phyloP scores from a whole-genome alignment of 2,888 invertebrate species.

The Rhyacophila evoluta region DNA sequence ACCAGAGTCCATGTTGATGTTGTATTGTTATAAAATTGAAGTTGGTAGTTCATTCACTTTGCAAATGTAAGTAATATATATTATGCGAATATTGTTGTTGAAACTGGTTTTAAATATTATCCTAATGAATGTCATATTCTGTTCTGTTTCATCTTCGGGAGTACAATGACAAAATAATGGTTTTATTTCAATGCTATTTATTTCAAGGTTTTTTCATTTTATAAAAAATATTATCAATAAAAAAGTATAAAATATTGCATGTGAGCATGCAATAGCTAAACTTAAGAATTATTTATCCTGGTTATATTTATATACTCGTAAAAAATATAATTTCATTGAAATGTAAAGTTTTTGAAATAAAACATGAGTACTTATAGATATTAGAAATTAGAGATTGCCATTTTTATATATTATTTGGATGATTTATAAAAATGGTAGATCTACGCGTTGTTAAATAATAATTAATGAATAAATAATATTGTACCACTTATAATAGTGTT shows the following conservation, averaged over 20 bases:
- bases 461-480: conserved; percentile 75
- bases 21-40: conserved; percentile 68
- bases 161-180: conserved; percentile 49
- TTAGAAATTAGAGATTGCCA: conserved; percentile 69
- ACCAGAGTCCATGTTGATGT: conserved; percentile 65
- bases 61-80: conserved; percentile 49
- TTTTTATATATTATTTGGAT: conserved; percentile 65
- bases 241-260: conserved; percentile 31
- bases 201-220: conserved; percentile 26
- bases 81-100: conserved; percentile 48
- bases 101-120: conserved; percentile 41
- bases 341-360: conserved; percentile 51
- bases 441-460: conserved; percentile 75
- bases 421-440: conserved; percentile 67
- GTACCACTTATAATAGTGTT: conserved; percentile 70
- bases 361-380: conserved; percentile 54
- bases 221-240: conserved; percentile 38
- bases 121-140: conserved; percentile 42
- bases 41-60: conserved; percentile 67
- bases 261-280: conserved; percentile 51
- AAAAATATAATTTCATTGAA: conserved; percentile 25
- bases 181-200: neutral
- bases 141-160: conserved; percentile 46
- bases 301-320: conserved; percentile 38
- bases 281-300: conserved; percentile 42